Base-by-base conservation (phyloP, 2,888 invertebrate species). In the Oxytorus armatus region DNA sequence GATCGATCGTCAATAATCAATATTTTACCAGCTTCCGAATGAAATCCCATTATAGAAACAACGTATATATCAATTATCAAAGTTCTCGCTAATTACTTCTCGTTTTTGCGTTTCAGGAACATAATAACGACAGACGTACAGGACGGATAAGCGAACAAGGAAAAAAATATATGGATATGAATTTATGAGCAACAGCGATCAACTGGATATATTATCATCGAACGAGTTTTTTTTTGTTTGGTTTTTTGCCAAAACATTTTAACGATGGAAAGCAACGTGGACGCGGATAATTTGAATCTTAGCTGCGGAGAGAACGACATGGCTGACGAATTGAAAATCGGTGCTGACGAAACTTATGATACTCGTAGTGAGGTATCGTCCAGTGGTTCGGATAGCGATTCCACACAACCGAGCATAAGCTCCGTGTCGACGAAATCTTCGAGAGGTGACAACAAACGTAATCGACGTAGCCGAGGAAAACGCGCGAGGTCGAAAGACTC, bases 301-400 rank as follows among this genome's bases (percentile, higher is more conserved):
- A 90, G 90, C 83, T 87, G 90, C 3, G 89, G 90, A 25, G 92
- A 92, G 55, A 91, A 92, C 73, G 96, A 96, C 91, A 96, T 96
- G 90, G 96, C 95, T 55, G 96, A 96, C 89, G 96, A 96, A 90
- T 92, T 96, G 82, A 96, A 96, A 91, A 94, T 95, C 82, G 96
- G 95, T 84, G 96, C 96, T 87, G 95, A 94, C 78, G 95, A 94
- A 88, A 94, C 95, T 86, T 97, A 96, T 88, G 97, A 97, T 91
- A 97, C 96, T 1, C 93, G 96, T 10, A 98, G 98, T 92, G 98
- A 98, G 93, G 97, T 97, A 33, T 97, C 97, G 65, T 97, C 97
- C 82, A 95, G 96, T 55, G 95, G 95, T 85, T 96, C 96, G 3
- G 93, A 93, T 75, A 88, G 89, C 2, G 92, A 92, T 85, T 95